Conservation (phyloP, 2,797 vertebrate species). For the Gymnothorax javanicus region DNA sequence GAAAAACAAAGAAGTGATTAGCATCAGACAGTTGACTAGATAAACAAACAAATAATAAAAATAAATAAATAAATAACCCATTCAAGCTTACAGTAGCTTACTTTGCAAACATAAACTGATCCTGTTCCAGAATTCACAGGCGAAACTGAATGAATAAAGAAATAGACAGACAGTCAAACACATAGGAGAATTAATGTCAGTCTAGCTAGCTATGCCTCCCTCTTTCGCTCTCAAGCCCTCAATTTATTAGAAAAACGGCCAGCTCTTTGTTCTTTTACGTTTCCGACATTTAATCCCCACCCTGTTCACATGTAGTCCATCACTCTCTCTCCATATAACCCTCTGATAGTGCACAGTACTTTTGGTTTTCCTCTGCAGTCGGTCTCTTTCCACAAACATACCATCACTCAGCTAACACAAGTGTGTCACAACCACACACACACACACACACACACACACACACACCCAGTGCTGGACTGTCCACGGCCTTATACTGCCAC, state of each 20-base stretch:
- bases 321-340: conserved; percentile 22
- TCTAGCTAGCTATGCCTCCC: conserved; percentile 60
- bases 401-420: conserved; percentile 47
- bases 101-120: conserved; percentile 51
- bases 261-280: neutral
- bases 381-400: conserved; percentile 67
- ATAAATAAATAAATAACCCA: conserved; percentile 39
- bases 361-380: conserved; percentile 39
- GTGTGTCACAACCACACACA: conserved; percentile 20
- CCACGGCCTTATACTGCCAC: neutral
- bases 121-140: conserved; percentile 47
- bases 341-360: neutral
- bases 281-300: neutral
- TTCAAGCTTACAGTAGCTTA: conserved; percentile 24
- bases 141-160: conserved; percentile 52
- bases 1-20: conserved; percentile 15
- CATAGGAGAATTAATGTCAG: conserved; percentile 54
- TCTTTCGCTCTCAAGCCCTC: conserved; percentile 60
- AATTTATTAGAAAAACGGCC: conserved; percentile 13
- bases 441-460: conserved; percentile 20
- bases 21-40: conserved; percentile 42
- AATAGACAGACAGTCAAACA: conserved; percentile 59
- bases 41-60: conserved; percentile 58
- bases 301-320: conserved; percentile 16
- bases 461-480: neutral